Evolutionary conservation across 2,797 vertebrate genomes (phyloP), one percentile per base, ranked within the genome.

Genomic region (Typhlichthys subterraneus): DNA sequence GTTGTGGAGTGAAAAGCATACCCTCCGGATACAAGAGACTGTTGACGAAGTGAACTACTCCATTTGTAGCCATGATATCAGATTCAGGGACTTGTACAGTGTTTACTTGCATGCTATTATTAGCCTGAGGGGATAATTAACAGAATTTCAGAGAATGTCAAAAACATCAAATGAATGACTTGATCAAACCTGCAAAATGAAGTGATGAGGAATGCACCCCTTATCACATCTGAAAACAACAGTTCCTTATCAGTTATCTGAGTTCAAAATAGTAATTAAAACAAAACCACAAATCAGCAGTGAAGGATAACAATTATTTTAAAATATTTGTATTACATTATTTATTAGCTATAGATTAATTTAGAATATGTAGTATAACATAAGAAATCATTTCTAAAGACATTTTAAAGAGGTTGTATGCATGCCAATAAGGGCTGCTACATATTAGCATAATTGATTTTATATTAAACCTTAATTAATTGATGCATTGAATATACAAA

Each of bases 51-150:
- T 99, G 97, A 88, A 99, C 76, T 0, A 96, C 98, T 73, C 98
- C 98, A 53, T 99, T 99, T 42, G 94, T 95, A 61, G 96, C 94
- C 96, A 99, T 97, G 50, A 94, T 79, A 80, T 99, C 98, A 14
- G 93, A 77, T 60, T 95, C 90, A 60, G 87, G 93, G 69, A 96
- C 87, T 72, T 90, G 79, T 67, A 98, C 65, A 17, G 95, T 91
- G 80, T 99, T 98, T 67, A 99, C 92, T 12, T 89, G 69, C 77
- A 99, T 83, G 2, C 86, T 94, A 47, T 93, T 89, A 73, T 98
- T 95, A 45, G 92, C 90, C 98, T 99, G 80, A 38, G 46, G 56
- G 75, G 51, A 67, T 51, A 72, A 5, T 67, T 59, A 45, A 77
- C 75, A 65, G 8, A 61, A 60, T 75, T 61, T 74, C 19, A 76